Percentiles rank a stretch among this genome's conserved stretches.
Evolutionary conservation across 2,888 invertebrate genomes (phyloP).

Genomic region (Trachelus troglodyta): DNA sequence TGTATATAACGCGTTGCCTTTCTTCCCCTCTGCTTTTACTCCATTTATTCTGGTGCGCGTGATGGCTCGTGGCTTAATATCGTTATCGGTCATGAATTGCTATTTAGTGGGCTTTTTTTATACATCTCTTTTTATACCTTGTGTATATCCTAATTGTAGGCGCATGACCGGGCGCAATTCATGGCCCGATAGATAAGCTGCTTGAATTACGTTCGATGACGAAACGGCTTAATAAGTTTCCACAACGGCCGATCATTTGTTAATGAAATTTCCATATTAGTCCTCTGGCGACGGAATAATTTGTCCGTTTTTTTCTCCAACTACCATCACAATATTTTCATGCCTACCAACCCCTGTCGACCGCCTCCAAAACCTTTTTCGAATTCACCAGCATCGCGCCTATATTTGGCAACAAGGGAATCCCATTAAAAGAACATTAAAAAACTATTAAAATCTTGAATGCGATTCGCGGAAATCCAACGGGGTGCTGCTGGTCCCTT

Average conservation of each 20-base stretch:
- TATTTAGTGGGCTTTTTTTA: neutral
- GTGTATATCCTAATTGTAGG: neutral
- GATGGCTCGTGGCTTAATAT: slow-evolving; percentile 27
- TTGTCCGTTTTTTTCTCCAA: neutral
- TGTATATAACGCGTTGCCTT: neutral
- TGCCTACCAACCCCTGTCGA: neutral
- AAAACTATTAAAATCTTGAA: slow-evolving; percentile 38
- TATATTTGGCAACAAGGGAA: neutral
- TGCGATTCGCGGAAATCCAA: neutral
- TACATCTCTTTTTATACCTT: neutral
- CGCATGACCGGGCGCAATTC: neutral
- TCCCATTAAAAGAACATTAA: slow-evolving; percentile 42
- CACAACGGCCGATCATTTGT: neutral
- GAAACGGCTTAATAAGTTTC: neutral
- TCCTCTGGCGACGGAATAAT: neutral
- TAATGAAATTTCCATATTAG: neutral
- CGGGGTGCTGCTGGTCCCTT: neutral
- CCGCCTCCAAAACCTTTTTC: neutral
- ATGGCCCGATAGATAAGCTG: neutral
- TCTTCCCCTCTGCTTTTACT: neutral
- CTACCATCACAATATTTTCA: neutral
- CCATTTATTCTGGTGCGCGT: neutral
- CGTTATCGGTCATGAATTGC: slow-evolving; percentile 17
- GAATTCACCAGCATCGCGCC: neutral
- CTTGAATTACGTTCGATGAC: neutral